Percentiles rank a stretch among this genome's conserved stretches.
Evolutionary conservation across 92 coral and sea anemone genomes (phyloP).

Genomic region (Heliopora coerulea): DNA sequence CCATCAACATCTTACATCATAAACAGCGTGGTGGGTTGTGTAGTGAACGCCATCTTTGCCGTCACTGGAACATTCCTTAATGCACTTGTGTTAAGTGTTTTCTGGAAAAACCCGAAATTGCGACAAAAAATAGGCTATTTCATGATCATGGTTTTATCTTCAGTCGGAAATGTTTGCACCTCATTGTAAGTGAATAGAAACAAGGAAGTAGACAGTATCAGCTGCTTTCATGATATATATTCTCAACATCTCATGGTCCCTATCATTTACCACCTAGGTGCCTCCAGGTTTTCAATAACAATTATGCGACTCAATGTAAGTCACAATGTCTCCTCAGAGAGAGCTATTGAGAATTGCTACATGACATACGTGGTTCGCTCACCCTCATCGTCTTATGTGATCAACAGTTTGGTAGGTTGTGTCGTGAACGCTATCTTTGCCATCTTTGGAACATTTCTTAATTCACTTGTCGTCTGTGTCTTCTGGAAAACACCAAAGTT

Average conservation of each 20-base stretch:
- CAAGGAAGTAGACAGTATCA: too few species aligned
- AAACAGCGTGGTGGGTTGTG: slow-evolving; percentile 11
- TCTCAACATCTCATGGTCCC: too few species aligned
- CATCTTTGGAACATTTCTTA: slow-evolving; percentile 15
- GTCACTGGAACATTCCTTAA: slow-evolving; percentile 22
- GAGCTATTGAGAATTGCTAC: slow-evolving; percentile 9
- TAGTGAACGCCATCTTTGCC: slow-evolving; percentile 18
- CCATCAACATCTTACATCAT: slow-evolving; percentile 13
- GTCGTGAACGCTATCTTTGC: slow-evolving; percentile 2
- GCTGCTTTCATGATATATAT: too few species aligned
- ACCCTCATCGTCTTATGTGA: slow-evolving; percentile 17
- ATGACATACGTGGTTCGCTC: background rate
- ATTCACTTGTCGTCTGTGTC: slow-evolving; percentile 16
- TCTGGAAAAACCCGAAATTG: slow-evolving; percentile 29
- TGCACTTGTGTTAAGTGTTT: slow-evolving; percentile 16
- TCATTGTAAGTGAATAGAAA: too few species aligned
- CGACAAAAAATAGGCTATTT: slow-evolving; percentile 22
- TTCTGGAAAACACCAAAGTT: slow-evolving; percentile 28
- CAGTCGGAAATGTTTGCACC: background rate
- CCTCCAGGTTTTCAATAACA: too few species aligned
- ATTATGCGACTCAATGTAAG: too few species aligned
- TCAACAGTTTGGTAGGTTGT: slow-evolving; percentile 18
- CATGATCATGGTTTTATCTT: slow-evolving; percentile 23
- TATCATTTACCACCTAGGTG: too few species aligned
- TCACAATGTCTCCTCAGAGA: background rate